phyloP scores from a whole-genome alignment of 2,797 vertebrate genomes.

The Setipinna tenuifilis region DNA sequence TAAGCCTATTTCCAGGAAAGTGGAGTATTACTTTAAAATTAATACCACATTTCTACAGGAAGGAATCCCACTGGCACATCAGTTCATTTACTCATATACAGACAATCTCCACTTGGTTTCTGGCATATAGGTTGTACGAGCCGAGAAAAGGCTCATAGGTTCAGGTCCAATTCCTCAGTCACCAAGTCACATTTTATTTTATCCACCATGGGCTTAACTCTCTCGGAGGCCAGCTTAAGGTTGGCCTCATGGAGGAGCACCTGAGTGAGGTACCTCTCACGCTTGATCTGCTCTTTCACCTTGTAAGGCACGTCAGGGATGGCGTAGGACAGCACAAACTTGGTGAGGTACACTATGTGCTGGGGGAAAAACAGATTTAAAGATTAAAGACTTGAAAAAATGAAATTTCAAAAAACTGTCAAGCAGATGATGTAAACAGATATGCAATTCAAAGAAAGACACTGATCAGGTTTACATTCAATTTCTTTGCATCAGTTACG shows the following conservation, averaged over 20 bases:
- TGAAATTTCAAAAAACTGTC: background rate
- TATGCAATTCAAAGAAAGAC: background rate
- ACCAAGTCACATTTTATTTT: slow-evolving; percentile 45
- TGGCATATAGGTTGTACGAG: background rate
- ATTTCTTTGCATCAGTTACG: no score
- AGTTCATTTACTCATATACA: background rate
- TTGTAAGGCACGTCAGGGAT: slow-evolving; percentile 86
- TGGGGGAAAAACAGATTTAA: slow-evolving; percentile 57
- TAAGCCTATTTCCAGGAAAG: no score
- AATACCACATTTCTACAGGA: slow-evolving; percentile 6
- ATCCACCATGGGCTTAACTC: slow-evolving; percentile 63
- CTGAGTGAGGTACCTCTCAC: slow-evolving; percentile 90
- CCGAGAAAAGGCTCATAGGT: slow-evolving; percentile 42
- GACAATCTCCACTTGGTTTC: background rate
- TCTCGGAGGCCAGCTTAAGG: slow-evolving; percentile 81
- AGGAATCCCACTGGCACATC: background rate
- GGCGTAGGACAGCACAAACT: slow-evolving; percentile 86
- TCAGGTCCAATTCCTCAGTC: slow-evolving; percentile 48
- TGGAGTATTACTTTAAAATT: no score
- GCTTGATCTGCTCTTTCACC: slow-evolving; percentile 86
- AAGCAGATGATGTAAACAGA: background rate
- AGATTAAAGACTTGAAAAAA: slow-evolving; percentile 1
- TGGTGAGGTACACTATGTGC: slow-evolving; percentile 91
- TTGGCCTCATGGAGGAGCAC: slow-evolving; percentile 85
- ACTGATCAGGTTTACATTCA: no score